These are phyloP conservation scores for Lates calcarifer DNA, from an alignment of 2,113 vertebrate genomes.

Conservation along the genomic window DNA sequence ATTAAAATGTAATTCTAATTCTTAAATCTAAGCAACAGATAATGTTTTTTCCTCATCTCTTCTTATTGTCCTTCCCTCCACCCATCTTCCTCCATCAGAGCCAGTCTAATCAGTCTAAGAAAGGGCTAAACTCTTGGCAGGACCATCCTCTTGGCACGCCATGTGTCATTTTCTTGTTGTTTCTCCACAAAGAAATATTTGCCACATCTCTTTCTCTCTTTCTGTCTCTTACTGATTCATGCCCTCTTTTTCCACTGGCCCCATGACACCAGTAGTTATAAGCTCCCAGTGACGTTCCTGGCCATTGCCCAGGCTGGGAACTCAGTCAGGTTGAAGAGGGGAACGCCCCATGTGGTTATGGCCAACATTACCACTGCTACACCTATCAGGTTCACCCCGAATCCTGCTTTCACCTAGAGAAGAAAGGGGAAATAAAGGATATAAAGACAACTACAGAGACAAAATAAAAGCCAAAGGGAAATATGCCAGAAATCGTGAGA, in stretches of 20 bases:
- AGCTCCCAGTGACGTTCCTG: slow-evolving; percentile 86
- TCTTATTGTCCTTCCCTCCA: slow-evolving; percentile 12
- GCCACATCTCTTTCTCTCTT: background rate
- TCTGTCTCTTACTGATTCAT: slow-evolving; percentile 26
- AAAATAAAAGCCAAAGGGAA: background rate
- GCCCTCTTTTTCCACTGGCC: slow-evolving; percentile 28
- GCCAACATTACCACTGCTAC: slow-evolving; percentile 95
- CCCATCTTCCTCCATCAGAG: slow-evolving; percentile 17
- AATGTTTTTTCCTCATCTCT: background rate
- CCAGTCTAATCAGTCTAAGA: slow-evolving; percentile 23
- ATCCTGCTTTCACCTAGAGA: slow-evolving; percentile 94
- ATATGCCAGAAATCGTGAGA: background rate
- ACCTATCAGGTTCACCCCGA: slow-evolving; percentile 96
- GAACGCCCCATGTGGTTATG: slow-evolving; percentile 95
- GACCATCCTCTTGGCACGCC: slow-evolving; percentile 15
- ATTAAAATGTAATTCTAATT: background rate
- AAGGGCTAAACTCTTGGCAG: slow-evolving; percentile 13
- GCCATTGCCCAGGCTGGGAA: slow-evolving; percentile 92
- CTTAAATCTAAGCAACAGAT: slow-evolving; percentile 26
- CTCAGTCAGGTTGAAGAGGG: slow-evolving; percentile 91
- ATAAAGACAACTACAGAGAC: background rate
- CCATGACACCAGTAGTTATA: slow-evolving; percentile 70
- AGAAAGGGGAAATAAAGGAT: background rate
- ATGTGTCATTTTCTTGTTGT: slow-evolving; percentile 1
- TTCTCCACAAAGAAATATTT: slow-evolving; percentile 3